Evolutionary conservation across 1,140 invertebrate species (phyloP).

Genomic region (Pemphigus obesinymphae): DNA sequence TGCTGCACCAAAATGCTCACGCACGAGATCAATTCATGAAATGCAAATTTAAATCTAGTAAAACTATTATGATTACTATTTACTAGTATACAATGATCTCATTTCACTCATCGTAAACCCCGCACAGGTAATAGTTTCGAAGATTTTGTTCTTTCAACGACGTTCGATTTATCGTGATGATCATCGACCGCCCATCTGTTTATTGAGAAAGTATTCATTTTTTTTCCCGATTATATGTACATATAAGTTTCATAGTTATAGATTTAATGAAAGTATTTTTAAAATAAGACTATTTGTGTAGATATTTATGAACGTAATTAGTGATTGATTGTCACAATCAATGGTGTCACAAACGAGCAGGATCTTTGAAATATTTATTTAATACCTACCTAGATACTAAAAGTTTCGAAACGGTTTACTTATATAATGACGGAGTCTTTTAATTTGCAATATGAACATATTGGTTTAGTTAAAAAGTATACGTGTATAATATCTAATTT

Average conservation of each 20-base stretch:
- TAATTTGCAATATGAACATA: no score
- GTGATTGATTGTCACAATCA: neutral
- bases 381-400: no score
- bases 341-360: neutral
- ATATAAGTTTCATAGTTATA: neutral
- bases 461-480: no score
- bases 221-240: neutral
- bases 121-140: no score
- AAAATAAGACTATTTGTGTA: neutral
- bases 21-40: neutral
- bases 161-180: neutral
- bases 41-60: constrained; percentile 16
- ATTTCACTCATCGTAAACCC: neutral
- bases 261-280: neutral
- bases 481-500: no score
- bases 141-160: no score
- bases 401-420: no score
- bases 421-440: no score
- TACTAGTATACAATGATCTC: neutral
- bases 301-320: neutral
- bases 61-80: neutral
- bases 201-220: neutral
- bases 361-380: neutral
- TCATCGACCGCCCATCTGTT: neutral
- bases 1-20: neutral